These are phyloP conservation scores for Drosophila neocordata DNA, from an alignment of 1,140 invertebrate species.

Conservation along the genomic window DNA sequence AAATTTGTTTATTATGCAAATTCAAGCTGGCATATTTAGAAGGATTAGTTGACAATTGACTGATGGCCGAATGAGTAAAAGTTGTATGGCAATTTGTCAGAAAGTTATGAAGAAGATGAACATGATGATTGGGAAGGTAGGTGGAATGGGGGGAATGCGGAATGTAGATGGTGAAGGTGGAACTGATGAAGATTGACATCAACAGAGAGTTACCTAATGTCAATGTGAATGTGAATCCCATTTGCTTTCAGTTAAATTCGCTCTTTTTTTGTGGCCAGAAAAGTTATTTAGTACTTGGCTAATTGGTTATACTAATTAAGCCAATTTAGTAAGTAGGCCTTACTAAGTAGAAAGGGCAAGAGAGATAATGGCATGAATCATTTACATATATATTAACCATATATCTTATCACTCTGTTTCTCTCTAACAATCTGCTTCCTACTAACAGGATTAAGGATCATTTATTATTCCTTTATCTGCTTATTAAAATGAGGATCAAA, in stretches of 20 bases:
- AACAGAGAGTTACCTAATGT: not conserved
- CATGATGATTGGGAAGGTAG: not conserved
- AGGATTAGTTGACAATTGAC: conserved; percentile 44
- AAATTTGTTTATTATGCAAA: conserved; percentile 43
- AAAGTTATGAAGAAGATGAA: conserved; percentile 23
- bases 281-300: too few species aligned
- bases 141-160: not conserved
- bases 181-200: not conserved
- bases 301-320: too few species aligned
- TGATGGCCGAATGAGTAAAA: conserved; percentile 39
- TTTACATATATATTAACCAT: too few species aligned
- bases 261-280: too few species aligned
- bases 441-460: too few species aligned
- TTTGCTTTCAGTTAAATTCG: not conserved
- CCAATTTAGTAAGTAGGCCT: not conserved
- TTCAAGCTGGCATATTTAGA: conserved; percentile 45
- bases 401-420: too few species aligned
- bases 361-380: too few species aligned
- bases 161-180: not conserved
- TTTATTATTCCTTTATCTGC: too few species aligned
- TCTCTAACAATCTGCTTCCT: too few species aligned
- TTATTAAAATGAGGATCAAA: too few species aligned
- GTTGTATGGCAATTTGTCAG: conserved; percentile 44
- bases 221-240: not conserved
- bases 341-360: too few species aligned